These are phyloP conservation scores for Pseudomyrmex dendroicus DNA, from an alignment of 1,140 invertebrate genomes.

Conservation along the genomic window DNA sequence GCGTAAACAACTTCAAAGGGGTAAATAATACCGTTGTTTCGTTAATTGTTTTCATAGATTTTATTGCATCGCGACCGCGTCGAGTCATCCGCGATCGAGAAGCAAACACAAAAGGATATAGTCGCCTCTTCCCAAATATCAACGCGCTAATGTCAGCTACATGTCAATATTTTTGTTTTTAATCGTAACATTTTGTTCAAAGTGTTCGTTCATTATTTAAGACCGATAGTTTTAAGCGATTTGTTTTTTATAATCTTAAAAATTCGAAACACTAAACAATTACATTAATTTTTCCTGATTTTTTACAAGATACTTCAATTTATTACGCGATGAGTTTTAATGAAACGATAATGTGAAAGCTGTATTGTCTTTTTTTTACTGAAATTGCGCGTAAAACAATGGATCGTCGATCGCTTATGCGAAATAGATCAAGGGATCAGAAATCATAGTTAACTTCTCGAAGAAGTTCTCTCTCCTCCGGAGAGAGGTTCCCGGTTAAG, in stretches of 20 bases:
- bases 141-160: conserved; percentile 24
- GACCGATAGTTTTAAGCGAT: no score
- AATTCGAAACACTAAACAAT: background rate
- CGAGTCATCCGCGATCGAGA: conserved; percentile 69
- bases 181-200: background rate
- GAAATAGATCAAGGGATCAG: conserved; percentile 43
- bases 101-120: conserved; percentile 35
- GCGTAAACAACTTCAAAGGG: conserved; percentile 77
- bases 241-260: background rate
- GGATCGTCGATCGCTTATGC: conserved; percentile 1
- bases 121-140: conserved; percentile 1
- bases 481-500: background rate
- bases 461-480: background rate
- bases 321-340: no score
- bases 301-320: background rate
- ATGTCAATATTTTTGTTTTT: conserved; percentile 4
- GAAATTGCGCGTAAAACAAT: conserved; percentile 28
- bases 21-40: conserved; percentile 83
- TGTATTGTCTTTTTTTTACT: background rate
- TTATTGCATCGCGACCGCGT: conserved; percentile 83
- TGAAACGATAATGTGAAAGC: background rate
- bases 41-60: conserved; percentile 85
- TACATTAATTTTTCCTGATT: background rate
- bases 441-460: conserved; percentile 24
- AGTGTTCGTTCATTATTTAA: background rate